Evolutionary conservation across 2,797 vertebrate genomes (phyloP).

Genomic region (Loris lydekkerianus): DNA sequence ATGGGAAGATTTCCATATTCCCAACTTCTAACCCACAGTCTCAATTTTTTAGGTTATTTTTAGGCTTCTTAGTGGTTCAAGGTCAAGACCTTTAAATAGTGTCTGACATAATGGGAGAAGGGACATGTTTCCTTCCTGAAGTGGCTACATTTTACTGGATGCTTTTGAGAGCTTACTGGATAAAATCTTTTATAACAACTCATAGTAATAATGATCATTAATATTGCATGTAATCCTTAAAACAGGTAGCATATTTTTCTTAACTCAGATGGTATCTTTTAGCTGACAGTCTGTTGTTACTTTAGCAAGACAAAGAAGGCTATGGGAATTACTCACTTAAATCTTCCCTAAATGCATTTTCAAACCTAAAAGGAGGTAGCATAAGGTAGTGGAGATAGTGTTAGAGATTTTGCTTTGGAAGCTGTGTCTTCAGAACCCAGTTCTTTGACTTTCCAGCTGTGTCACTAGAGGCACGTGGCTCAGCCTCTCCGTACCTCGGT

Average conservation of each 20-base stretch:
- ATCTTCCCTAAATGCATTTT: neutral
- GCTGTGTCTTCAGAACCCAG: neutral
- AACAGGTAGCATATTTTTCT: conserved; percentile 58
- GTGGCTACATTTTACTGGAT: neutral
- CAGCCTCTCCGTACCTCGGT: neutral
- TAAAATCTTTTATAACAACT: conserved; percentile 48
- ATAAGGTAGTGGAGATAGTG: neutral
- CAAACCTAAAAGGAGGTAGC: neutral
- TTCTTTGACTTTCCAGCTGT: neutral
- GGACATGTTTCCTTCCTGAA: neutral
- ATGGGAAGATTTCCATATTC: neutral
- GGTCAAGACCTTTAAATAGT: neutral
- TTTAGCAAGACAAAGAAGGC: conserved; percentile 43
- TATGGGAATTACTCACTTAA: neutral
- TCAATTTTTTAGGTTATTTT: conserved; percentile 23
- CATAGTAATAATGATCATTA: conserved; percentile 68
- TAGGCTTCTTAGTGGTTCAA: neutral
- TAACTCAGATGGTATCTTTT: conserved; percentile 36
- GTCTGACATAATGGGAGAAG: neutral
- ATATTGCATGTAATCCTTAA: conserved; percentile 67
- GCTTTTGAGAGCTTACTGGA: neutral
- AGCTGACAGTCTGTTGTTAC: neutral
- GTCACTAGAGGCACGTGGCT: neutral
- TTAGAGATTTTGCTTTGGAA: neutral
- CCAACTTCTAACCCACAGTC: neutral